Evolutionary conservation across 2,113 vertebrate species (phyloP).

Genomic region (Tichodroma muraria): DNA sequence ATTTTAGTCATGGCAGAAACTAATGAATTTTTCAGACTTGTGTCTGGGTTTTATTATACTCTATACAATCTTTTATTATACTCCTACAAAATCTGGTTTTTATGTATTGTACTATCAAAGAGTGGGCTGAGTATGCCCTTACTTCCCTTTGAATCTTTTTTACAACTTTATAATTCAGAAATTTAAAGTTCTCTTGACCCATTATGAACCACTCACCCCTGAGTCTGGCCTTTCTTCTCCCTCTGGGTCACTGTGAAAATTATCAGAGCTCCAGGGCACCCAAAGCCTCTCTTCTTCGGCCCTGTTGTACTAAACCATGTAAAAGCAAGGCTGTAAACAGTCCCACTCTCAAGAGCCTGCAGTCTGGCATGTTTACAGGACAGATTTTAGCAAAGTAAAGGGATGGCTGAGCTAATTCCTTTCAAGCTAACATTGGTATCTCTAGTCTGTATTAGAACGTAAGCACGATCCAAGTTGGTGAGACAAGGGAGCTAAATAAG

Average conservation of each 20-base stretch:
- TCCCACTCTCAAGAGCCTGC: neutral
- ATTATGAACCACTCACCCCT: neutral
- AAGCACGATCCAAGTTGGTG: neutral
- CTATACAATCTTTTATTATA: slow-evolving; percentile 61
- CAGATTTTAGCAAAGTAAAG: neutral
- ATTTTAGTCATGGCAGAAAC: slow-evolving; percentile 39
- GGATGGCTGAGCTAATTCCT: neutral
- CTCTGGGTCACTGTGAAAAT: neutral
- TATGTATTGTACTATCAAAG: slow-evolving; percentile 24
- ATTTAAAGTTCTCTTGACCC: slow-evolving; percentile 26
- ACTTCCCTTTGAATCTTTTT: slow-evolving; percentile 50
- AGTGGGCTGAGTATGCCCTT: neutral
- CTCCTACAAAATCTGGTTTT: slow-evolving; percentile 36
- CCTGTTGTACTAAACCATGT: neutral
- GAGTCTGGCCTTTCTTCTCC: neutral
- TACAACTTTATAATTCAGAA: slow-evolving; percentile 54
- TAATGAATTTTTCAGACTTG: slow-evolving; percentile 59
- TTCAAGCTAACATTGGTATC: neutral
- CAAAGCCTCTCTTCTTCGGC: neutral
- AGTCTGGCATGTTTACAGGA: neutral
- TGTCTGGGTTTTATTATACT: slow-evolving; percentile 52
- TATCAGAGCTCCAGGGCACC: neutral
- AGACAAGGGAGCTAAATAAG: neutral
- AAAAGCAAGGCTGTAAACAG: slow-evolving; percentile 5
- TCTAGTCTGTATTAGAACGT: rapidly evolving